Evolutionary conservation across 2,113 vertebrate genomes (phyloP).

Genomic region (Narcine bancroftii): DNA sequence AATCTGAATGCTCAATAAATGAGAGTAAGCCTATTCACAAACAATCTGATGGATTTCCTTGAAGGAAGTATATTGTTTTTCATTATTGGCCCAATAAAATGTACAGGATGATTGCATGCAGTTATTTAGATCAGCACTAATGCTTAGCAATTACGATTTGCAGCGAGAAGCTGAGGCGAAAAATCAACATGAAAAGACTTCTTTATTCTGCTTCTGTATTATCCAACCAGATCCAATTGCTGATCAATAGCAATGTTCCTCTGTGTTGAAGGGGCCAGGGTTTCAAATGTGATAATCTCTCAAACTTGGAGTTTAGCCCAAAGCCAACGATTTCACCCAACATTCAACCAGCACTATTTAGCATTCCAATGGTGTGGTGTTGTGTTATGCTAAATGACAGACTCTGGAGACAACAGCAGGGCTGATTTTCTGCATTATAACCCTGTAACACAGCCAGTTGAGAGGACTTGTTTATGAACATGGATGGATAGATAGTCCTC

Average conservation of each 20-base stretch:
- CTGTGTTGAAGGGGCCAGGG: not conserved
- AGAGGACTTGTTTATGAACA: conserved; percentile 22
- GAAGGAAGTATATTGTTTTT: not conserved
- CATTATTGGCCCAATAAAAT: not conserved
- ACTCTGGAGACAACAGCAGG: not conserved
- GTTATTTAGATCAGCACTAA: not conserved
- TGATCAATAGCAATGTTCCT: not conserved
- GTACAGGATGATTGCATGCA: not conserved
- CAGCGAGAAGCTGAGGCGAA: too few species aligned
- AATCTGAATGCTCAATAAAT: not conserved
- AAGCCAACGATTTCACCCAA: too few species aligned
- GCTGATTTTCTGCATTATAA: conserved; percentile 7
- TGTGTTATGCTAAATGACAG: not conserved
- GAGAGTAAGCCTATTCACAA: not conserved
- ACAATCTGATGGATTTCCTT: conserved; percentile 1
- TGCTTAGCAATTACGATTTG: not conserved
- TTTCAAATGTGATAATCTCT: conserved; percentile 19
- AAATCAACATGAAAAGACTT: not conserved
- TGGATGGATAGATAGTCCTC: not conserved
- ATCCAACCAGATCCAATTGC: not conserved
- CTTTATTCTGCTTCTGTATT: not conserved
- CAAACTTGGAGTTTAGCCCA: not conserved
- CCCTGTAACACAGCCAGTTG: not conserved
- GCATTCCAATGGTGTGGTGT: too few species aligned
- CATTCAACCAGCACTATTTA: not conserved